Base-by-base conservation (phyloP, 2,888 invertebrate species). In the Girardia tigrina region DNA sequence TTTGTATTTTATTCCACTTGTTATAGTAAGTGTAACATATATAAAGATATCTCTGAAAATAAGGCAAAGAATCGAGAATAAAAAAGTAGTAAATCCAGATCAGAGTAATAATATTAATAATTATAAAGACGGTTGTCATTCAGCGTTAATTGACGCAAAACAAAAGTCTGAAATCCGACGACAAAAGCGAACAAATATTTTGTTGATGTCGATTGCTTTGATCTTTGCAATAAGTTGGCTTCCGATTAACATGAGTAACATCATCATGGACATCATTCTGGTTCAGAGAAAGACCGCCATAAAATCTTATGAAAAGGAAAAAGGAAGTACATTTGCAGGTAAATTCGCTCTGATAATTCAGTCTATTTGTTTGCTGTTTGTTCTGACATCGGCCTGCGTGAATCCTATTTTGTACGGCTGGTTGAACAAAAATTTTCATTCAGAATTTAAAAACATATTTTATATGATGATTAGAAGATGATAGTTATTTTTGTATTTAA, bases 11-110 rank as follows among this genome's bases (percentile, higher is more conserved):
- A 83, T 92, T 42, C 92, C 92, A 56, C 90, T 92, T 77, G 85
- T 90, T 78, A 90, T 91, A 4, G 90, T 92, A 29, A 89, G 90
- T 73, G 88, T 89, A 36, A 90, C 91, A 0, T 91, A 92, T 82
- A 87, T 90, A 0, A 88, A 90, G 80, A 92, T 92, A 75, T 91
- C 90, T 80, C 88, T 89, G 80, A 89, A 91, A 82, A 85, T 92
- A 14, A 56, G 23, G n/a, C 6, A 56, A 56, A 56, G 56, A n/a
- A 12, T 56, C 20, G n/a, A 56, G n/a, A 56, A 12, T 23, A 56
- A 56, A n/a, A 56, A 12, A 23, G 4, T 56, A 4, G 23, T 56
- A 4, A 12, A 6, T 12, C 23, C 56, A 8, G 56, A 56, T 6
- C 56, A 56, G n/a, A 56, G 56, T 16, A 56, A 56, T n/a, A 16